Percentiles rank a stretch among this genome's conserved stretches.
These are phyloP conservation scores for Callithrix jacchus DNA, from an alignment of 2,113 vertebrate species.

Conservation along the genomic window DNA sequence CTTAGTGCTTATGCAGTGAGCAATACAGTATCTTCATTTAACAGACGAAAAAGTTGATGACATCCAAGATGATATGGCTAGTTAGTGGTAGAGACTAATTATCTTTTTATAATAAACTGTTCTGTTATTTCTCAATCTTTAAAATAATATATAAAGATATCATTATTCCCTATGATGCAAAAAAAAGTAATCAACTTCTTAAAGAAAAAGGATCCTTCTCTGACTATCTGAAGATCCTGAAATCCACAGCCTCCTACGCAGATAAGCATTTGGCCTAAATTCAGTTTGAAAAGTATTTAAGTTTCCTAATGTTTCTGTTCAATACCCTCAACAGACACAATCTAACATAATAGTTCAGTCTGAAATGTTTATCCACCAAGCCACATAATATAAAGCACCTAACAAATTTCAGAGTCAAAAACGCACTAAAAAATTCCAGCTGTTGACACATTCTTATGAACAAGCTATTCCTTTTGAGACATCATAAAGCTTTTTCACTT, in stretches of 20 bases:
- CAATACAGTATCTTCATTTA: neutral
- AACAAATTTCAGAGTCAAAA: neutral
- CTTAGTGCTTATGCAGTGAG: neutral
- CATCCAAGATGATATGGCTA: neutral
- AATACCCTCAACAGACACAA: neutral
- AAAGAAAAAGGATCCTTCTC: constrained; percentile 7
- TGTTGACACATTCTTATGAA: neutral
- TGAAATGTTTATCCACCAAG: neutral
- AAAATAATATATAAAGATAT: constrained; percentile 8
- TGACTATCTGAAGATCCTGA: neutral
- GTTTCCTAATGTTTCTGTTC: constrained; percentile 21
- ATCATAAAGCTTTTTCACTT: neutral
- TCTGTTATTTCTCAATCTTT: neutral
- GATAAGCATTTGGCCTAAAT: constrained; percentile 32
- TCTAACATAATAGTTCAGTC: constrained; percentile 6
- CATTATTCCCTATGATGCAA: neutral
- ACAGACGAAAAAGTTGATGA: neutral
- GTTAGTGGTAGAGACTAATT: neutral
- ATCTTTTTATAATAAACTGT: neutral
- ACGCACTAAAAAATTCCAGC: neutral
- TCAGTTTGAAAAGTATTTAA: constrained; percentile 2
- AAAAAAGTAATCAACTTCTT: neutral
- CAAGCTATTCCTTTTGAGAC: neutral
- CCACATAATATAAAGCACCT: neutral
- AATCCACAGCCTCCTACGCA: neutral